Evolutionary conservation across 2,888 invertebrate genomes (phyloP), one percentile per base, ranked within the genome.

Genomic region (Cerceris rybyensis): DNA sequence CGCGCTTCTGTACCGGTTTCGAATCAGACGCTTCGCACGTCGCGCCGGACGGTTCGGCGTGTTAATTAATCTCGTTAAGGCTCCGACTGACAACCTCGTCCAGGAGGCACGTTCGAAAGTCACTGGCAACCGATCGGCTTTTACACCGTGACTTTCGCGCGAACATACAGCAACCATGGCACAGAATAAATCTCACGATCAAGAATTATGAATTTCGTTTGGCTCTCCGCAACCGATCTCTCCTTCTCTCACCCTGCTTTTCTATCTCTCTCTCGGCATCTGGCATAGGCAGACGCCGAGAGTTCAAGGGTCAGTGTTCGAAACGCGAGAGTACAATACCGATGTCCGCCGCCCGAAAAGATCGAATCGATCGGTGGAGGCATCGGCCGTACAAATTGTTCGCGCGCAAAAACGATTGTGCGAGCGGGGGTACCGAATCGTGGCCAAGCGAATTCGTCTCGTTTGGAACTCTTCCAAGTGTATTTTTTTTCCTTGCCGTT

Each of bases 61-160:
- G 78, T 80, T 82, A 81, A 82, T 82, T 82, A 81, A 82, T 82
- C 70, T 81, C 66, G 81, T 81, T 81, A 81, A 78, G 72, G 63
- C 69, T 60, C 64, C 54, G 50, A 67, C 71, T 74, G 78, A 78
- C 80, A 78, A 66, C 72, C 74, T 28, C 61, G 50, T 66, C 28
- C 72, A 41, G 43, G 65, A 65, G 60, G 57, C 75, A 52, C 52
- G 66, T 70, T 70, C 70, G 61, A 65, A 57, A 72, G 41, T 72
- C 43, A 52, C 68, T 52, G 41, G 43, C 70, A 16, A 49, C 39
- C 78, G 74, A 83, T 81, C 81, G 58, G 70, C 71, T 80, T 78
- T 66, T 55, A 70, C 60, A 39, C 46, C 60, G 17, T 17, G 52
- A 54, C 58, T 52, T 69, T 58, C 46, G 42, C 50, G 68, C 70